Evolutionary conservation across 2,888 invertebrate genomes (phyloP).

Genomic region (Eristalis intricaria): DNA sequence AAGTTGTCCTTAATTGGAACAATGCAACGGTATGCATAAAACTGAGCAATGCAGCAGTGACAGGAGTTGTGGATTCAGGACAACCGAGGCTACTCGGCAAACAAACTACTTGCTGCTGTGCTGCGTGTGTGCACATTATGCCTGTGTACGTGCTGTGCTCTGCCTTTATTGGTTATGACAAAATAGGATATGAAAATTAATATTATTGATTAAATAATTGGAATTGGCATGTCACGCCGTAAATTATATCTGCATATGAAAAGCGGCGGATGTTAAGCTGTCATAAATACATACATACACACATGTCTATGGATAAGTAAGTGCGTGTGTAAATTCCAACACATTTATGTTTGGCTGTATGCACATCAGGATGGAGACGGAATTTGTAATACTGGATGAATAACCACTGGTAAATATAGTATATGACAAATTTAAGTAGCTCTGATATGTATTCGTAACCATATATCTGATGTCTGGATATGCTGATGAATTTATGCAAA

Average conservation of each 20-base stretch:
- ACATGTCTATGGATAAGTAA: background rate
- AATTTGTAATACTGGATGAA: background rate
- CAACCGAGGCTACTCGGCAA: slow-evolving; percentile 8
- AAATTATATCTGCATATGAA: slow-evolving; percentile 75
- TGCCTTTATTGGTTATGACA: slow-evolving; percentile 81
- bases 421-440: slow-evolving; percentile 24
- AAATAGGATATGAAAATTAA: slow-evolving; percentile 82
- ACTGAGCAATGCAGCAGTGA: slow-evolving; percentile 42
- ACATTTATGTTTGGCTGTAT: background rate
- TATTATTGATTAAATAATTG: slow-evolving; percentile 82
- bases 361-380: background rate
- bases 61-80: slow-evolving; percentile 30
- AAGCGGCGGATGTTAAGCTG: slow-evolving; percentile 67
- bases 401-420: background rate
- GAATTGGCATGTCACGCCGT: slow-evolving; percentile 79
- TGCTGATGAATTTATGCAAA: slow-evolving; percentile 58
- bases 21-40: slow-evolving; percentile 70
- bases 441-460: slow-evolving; percentile 14
- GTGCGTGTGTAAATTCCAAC: background rate
- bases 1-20: slow-evolving; percentile 69
- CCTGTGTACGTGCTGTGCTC: slow-evolving; percentile 74
- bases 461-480: background rate
- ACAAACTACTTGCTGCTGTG: slow-evolving; percentile 4
- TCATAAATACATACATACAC: slow-evolving; percentile 13
- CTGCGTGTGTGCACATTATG: slow-evolving; percentile 7